Base-by-base conservation (phyloP, 2,797 vertebrate species). In the Manis crassicaudata region DNA sequence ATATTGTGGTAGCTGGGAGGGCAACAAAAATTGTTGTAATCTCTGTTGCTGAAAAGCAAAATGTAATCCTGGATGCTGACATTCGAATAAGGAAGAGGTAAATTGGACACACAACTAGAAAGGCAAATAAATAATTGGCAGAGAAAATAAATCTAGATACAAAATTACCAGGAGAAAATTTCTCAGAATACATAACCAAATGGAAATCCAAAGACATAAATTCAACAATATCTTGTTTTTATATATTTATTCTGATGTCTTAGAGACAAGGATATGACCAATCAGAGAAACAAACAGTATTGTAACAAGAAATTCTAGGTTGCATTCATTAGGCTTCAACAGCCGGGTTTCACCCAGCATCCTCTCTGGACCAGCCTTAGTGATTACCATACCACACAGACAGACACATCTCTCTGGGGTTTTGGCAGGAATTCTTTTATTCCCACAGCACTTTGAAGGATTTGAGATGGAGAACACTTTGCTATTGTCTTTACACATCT, bases 391-490 rank as follows among this genome's bases (percentile, higher is more conserved):
- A 88, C 70, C 18, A 67, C 43, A 88, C 20, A 96, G 88, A 93
- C 90, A 94, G 76, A 94, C 67, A 96, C 52, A 70, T 67, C 63
- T 96, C 73, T 63, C 54, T 20, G 52, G 87, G 81, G 54, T 65
- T 73, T 89, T 18, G 68, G 86, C 43, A 8, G 17, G 0, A 35
- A 89, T 63, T 79, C 92, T 94, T 94, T 96, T 82, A 92, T 95
- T 79, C 70, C 73, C 62, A 84, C 70, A 95, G 83, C 7, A 68
- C 79, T 96, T 68, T 54, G 94, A 46, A 96, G 97, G 92, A 84
- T 93, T 97, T 92, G 76, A 90, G 90, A 88, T 92, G 37, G 76
- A 81, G 52, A 52, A 58, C 1, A 4, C 62, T 54, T 72, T 29
- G 75, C 79, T 29, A 8, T 50, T 88, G 70, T 40, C 27, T 94